phyloP scores from a whole-genome alignment of 2,113 vertebrate genomes.

The Phyllostomus hastatus region DNA sequence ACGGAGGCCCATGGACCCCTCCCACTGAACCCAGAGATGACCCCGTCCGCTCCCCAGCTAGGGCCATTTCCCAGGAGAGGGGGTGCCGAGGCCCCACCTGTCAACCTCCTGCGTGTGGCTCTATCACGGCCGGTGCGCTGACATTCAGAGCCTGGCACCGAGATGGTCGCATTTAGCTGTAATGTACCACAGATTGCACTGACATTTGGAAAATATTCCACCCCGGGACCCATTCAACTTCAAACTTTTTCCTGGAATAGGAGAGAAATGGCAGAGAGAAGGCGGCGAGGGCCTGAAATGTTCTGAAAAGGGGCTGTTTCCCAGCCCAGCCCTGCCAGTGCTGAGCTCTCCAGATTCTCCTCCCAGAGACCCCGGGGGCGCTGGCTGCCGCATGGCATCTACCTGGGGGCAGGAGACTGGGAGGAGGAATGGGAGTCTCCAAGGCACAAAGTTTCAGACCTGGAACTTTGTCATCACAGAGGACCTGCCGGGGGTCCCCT shows the following conservation, averaged over 20 bases:
- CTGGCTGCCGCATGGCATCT: not conserved
- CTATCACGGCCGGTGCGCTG: conserved; percentile 73
- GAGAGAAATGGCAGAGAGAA: conserved; percentile 31
- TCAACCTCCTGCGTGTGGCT: conserved; percentile 78
- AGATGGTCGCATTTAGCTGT: conserved; percentile 79
- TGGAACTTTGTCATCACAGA: too few species aligned
- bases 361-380: not conserved
- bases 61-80: conserved; percentile 75
- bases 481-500: not conserved
- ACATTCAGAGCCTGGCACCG: conserved; percentile 79
- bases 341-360: not conserved
- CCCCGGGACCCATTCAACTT: conserved; percentile 82
- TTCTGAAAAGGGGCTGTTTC: not conserved
- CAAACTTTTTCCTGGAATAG: conserved; percentile 71
- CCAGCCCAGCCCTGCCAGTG: not conserved
- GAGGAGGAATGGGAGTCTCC: not conserved
- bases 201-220: conserved; percentile 83
- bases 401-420: not conserved
- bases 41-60: conserved; percentile 35
- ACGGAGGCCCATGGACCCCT: conserved; percentile 59
- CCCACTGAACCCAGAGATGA: conserved; percentile 65
- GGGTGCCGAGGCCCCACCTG: conserved; percentile 57
- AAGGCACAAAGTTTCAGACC: not conserved
- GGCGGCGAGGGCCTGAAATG: rapidly evolving
- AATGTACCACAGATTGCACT: conserved; percentile 82